A percentile compares a stretch with the other conserved stretches of the same genome.
These are phyloP conservation scores for Spizaetus ornatus DNA, from an alignment of 2,113 vertebrate genomes.

Conservation along the genomic window DNA sequence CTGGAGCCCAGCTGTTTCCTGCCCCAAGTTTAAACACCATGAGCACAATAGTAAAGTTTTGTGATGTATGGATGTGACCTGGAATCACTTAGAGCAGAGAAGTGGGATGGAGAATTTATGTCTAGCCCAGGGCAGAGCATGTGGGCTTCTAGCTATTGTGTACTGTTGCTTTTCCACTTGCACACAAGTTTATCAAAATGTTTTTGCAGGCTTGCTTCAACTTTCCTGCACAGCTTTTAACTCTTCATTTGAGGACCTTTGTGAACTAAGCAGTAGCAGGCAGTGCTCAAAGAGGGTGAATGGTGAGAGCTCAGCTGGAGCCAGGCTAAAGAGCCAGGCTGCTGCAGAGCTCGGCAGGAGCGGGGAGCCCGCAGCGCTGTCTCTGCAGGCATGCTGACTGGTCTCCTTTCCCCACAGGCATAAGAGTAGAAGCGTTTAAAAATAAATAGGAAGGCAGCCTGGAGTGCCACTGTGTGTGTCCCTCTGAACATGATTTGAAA, in stretches of 20 bases:
- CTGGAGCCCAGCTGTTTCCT: constrained; percentile 50
- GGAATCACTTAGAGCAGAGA: constrained; percentile 46
- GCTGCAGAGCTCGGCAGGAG: background rate
- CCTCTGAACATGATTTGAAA: background rate
- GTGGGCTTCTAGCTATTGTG: constrained; percentile 1
- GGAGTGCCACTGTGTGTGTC: background rate
- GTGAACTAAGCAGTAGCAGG: background rate
- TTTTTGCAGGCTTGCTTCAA: constrained; percentile 28
- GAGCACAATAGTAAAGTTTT: background rate
- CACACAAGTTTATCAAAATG: constrained; percentile 30
- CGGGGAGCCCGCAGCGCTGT: background rate
- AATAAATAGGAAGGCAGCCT: background rate
- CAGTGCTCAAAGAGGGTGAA: background rate
- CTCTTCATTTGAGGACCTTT: background rate
- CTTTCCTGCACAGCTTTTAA: background rate
- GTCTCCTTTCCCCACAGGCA: background rate
- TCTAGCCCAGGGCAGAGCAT: constrained; percentile 45
- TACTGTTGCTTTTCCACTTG: constrained; percentile 8
- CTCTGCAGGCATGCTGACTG: background rate
- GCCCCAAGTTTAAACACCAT: background rate
- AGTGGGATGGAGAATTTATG: background rate
- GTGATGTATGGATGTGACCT: constrained; percentile 45
- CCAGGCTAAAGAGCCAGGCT: background rate
- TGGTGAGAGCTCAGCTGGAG: background rate
- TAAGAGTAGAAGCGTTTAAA: background rate